Evolutionary conservation across 2,888 invertebrate genomes (phyloP).

Genomic region (Andrena flavipes): DNA sequence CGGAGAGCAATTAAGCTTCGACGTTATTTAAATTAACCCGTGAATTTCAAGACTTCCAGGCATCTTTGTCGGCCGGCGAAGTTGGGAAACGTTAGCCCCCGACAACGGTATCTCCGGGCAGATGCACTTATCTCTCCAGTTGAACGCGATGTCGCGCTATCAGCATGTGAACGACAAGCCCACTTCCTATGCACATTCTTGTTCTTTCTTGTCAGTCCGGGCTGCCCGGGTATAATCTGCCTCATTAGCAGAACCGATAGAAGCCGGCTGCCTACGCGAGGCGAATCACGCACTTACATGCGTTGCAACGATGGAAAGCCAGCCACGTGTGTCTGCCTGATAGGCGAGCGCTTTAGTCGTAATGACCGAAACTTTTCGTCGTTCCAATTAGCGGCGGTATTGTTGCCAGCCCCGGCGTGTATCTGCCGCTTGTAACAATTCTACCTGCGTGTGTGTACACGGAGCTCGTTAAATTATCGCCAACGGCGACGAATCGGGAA

Average conservation of each 20-base stretch:
- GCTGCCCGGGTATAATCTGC: constrained; percentile 66
- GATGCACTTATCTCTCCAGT: constrained; percentile 69
- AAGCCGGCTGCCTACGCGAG: constrained; percentile 67
- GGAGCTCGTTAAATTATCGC: constrained; percentile 24
- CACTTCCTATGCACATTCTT: constrained; percentile 77
- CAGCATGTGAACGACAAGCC: constrained; percentile 71
- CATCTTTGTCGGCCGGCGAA: constrained; percentile 13
- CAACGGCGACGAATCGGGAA: constrained; percentile 4
- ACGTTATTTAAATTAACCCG: constrained; percentile 27
- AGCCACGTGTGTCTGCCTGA: constrained; percentile 12
- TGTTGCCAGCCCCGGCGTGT: neutral
- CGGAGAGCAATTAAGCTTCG: constrained; percentile 31
- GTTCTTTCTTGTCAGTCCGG: constrained; percentile 70
- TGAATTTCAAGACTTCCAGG: constrained; percentile 23
- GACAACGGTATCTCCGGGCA: constrained; percentile 49
- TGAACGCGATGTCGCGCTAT: constrained; percentile 68
- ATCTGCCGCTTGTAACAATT: neutral
- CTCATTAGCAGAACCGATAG: constrained; percentile 72
- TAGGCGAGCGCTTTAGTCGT: constrained; percentile 24
- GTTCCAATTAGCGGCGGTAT: constrained; percentile 40
- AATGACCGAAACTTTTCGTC: constrained; percentile 37
- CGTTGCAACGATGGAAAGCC: constrained; percentile 23
- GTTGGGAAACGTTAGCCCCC: constrained; percentile 50
- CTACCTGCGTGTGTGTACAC: neutral
- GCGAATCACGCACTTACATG: constrained; percentile 35